Evolutionary conservation across 2,113 vertebrate genomes (phyloP).

Genomic region (Silurus asotus): DNA sequence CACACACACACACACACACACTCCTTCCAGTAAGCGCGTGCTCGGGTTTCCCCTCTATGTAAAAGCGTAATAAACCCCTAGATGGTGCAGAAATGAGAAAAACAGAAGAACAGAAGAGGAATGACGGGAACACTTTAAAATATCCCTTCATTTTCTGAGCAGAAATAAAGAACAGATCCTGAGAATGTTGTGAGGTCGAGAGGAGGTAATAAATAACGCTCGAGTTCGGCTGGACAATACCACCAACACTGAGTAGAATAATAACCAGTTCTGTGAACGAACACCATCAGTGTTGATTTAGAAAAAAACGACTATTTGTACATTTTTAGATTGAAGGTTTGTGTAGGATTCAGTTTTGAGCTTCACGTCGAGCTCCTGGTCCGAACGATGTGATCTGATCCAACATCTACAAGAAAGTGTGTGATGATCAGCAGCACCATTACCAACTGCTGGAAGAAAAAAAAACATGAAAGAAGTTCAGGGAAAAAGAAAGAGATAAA

Average conservation of each 20-base stretch:
- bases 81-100: neutral
- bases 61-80: neutral
- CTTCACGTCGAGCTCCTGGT: neutral
- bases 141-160: neutral
- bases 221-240: neutral
- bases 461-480: too few relatives aligned
- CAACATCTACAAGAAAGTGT: neutral
- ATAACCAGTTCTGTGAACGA: neutral
- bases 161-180: neutral
- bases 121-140: neutral
- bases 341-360: neutral
- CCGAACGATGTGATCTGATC: neutral
- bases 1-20: too few relatives aligned
- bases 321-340: neutral
- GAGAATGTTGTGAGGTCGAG: neutral
- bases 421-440: neutral
- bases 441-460: neutral
- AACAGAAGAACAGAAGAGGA: neutral
- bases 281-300: too few relatives aligned
- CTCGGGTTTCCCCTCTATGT: neutral
- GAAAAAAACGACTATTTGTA: neutral
- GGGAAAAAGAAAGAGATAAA: neutral
- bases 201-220: neutral
- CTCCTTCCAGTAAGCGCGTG: neutral
- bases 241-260: neutral